A percentile compares a stretch with the other conserved stretches of the same genome.
Conservation (phyloP, 2,888 invertebrate genomes). For the Drosophila pegasa region DNA sequence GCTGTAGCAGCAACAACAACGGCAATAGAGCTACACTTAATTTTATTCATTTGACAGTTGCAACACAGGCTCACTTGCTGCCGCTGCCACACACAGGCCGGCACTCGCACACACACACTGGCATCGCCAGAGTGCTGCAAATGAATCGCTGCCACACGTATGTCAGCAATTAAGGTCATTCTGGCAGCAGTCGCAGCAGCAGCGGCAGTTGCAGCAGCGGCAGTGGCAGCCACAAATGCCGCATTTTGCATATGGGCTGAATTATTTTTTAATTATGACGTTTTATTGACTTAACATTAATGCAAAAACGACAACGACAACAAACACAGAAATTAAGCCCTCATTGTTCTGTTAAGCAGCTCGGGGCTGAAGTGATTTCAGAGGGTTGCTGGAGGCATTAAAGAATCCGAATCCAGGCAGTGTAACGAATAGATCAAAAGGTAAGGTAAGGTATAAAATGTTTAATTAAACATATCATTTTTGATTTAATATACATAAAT, state of each 20-base stretch:
- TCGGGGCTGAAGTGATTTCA: slow-evolving; percentile 7
- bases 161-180: slow-evolving; percentile 79
- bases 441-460: too few species aligned
- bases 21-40: slow-evolving; percentile 77
- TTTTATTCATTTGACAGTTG: slow-evolving; percentile 82
- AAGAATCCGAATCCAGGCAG: too few species aligned
- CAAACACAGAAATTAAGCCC: slow-evolving; percentile 1
- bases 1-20: slow-evolving; percentile 45
- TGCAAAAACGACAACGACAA: slow-evolving; percentile 50
- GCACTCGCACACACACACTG: slow-evolving; percentile 36
- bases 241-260: slow-evolving; percentile 44
- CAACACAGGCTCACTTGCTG: slow-evolving; percentile 67
- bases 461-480: background rate
- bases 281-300: slow-evolving; percentile 78
- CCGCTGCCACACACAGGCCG: slow-evolving; percentile 53
- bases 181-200: slow-evolving; percentile 50
- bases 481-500: background rate
- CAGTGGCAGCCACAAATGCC: slow-evolving; percentile 27
- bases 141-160: slow-evolving; percentile 76
- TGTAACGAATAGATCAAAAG: background rate
- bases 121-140: slow-evolving; percentile 33
- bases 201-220: slow-evolving; percentile 20
- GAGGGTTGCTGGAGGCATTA: too few species aligned
- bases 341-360: slow-evolving; percentile 21
- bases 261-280: slow-evolving; percentile 78